phyloP scores from a whole-genome alignment of 2,797 vertebrate species.

The Characodon lateralis region DNA sequence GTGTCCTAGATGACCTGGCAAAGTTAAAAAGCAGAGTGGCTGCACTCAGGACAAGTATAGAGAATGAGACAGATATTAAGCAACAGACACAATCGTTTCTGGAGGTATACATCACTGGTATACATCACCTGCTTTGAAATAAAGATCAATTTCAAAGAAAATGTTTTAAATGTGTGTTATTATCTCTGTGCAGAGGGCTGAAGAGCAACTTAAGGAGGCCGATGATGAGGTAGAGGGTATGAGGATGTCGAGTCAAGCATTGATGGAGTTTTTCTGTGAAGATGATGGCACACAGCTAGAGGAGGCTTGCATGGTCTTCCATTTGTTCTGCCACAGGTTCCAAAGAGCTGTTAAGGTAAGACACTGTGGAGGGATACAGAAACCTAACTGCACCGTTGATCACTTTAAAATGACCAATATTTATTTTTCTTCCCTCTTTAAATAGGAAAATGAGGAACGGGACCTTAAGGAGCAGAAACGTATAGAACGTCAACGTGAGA shows the following conservation, averaged over 20 bases:
- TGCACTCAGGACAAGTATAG: constrained; percentile 69
- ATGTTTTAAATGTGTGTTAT: neutral
- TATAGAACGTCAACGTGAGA: constrained; percentile 78
- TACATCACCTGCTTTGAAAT: constrained; percentile 1
- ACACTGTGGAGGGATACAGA: neutral
- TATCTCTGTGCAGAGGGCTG: constrained; percentile 72
- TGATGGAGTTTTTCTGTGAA: constrained; percentile 86
- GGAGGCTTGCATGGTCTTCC: constrained; percentile 82
- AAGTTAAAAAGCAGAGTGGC: constrained; percentile 79
- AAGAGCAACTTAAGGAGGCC: constrained; percentile 79
- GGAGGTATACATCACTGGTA: constrained; percentile 69
- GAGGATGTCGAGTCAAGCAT: constrained; percentile 79
- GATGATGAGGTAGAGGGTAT: constrained; percentile 81
- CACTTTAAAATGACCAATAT: neutral
- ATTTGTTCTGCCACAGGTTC: constrained; percentile 82
- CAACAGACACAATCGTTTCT: constrained; percentile 79
- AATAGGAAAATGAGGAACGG: constrained; percentile 84
- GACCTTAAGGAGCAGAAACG: constrained; percentile 83
- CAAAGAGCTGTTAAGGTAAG: constrained; percentile 83
- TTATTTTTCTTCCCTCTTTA: neutral
- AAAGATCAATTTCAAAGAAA: neutral
- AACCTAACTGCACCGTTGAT: neutral
- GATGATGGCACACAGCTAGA: constrained; percentile 82
- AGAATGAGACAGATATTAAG: constrained; percentile 75
- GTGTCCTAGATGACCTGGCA: constrained; percentile 81